Evolutionary conservation across 2,113 vertebrate genomes (phyloP), one percentile per base, ranked within the genome.

Genomic region (Macquaria ambigua): DNA sequence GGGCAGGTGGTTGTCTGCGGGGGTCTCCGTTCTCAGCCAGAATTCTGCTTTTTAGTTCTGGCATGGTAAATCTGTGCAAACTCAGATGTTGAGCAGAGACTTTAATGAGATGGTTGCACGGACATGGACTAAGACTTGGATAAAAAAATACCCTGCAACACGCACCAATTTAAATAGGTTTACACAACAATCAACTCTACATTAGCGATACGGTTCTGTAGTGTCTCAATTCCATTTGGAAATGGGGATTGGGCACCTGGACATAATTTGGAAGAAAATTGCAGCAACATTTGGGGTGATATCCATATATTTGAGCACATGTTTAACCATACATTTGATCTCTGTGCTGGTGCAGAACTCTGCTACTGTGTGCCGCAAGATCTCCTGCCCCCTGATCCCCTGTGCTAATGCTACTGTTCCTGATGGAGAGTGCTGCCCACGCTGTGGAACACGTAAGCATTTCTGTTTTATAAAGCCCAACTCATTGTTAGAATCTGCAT

Each of bases 401-500:
- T 99, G 98, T 79, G 97, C 96, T 81, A 99, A 99, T 39, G 98
- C 98, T 79, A 98, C 98, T 0, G 96, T 99, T 87, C 97, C 97
- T 1, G 98, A 99, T 70, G 97, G 98, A 53, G 98, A 99, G 90
- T 99, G 98, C 94, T 99, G 98, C 88, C 98, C 98, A 7, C 96
- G 97, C 69, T 99, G 98, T 89, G 96, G 95, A 88, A 98, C 97
- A 94, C 97, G 98, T 99, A 96, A 97, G 98, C n/a, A 53, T 76
- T 86, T 66, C 43, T 74, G 15, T 68, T 72, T 41, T 61, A 4
- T 31, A 6, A 71, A 67, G 9, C 3, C 3, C 58, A 56, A 21
- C 46, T 62, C 46, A 21, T 69, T 52, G n/a, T 77, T 73, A 75
- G 7, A n/a, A 53, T 56, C 28, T 50, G 34, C 82, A 50, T 8